Conservation (phyloP, 2,113 vertebrate species). For the Spea bombifrons region DNA sequence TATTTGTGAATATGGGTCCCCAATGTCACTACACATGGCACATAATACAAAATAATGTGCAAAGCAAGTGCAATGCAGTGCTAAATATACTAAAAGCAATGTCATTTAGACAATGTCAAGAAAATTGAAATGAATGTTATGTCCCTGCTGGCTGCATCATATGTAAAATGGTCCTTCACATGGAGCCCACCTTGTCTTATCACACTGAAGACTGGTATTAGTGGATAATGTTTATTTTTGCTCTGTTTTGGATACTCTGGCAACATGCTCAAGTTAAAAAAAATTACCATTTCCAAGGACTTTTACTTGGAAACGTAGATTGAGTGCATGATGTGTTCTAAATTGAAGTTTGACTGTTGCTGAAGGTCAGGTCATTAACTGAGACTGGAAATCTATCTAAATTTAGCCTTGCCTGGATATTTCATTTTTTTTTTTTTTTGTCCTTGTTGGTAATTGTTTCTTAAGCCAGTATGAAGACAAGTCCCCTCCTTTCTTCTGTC, state of each 20-base stretch:
- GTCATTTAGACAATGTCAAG: no score
- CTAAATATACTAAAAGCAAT: no score
- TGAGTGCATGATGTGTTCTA: not conserved
- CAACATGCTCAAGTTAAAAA: not conserved
- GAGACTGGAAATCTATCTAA: constrained; percentile 5
- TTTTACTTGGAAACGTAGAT: not conserved
- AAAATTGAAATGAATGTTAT: no score
- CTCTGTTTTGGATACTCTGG: not conserved
- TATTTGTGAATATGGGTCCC: no score
- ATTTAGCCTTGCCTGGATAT: constrained; percentile 32
- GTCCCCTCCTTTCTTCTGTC: constrained; percentile 12
- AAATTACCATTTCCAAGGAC: not conserved
- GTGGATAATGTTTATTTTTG: not conserved
- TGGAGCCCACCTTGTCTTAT: no score
- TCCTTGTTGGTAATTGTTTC: constrained; percentile 38
- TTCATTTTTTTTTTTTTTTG: constrained; percentile 12
- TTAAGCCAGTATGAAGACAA: constrained; percentile 6
- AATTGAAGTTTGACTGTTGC: not conserved
- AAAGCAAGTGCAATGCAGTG: no score
- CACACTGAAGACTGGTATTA: no score
- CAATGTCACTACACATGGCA: no score
- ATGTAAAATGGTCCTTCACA: no score
- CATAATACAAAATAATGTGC: no score
- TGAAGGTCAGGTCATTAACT: not conserved
- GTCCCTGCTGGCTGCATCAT: no score